Percentiles rank a stretch among this genome's conserved stretches.
Conservation (phyloP, 2,888 invertebrate species). For the Macrosoma leucophasiata region DNA sequence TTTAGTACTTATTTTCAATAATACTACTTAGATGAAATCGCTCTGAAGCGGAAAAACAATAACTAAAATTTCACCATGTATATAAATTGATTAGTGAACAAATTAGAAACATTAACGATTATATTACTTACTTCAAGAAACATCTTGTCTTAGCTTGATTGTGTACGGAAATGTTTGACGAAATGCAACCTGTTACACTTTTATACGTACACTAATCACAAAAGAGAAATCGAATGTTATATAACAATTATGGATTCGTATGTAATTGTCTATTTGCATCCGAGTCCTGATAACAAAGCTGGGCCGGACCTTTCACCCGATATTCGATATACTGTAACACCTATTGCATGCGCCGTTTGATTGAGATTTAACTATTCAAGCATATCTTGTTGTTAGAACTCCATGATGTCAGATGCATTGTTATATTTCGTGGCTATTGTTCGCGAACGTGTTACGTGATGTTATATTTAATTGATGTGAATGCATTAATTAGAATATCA, state of each 20-base stretch:
- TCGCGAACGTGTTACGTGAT: too few species aligned
- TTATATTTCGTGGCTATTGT: too few species aligned
- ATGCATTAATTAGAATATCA: too few species aligned
- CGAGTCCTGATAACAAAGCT: conserved; percentile 9
- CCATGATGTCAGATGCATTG: too few species aligned
- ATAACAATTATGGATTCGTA: conserved; percentile 32
- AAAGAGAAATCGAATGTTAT: conserved; percentile 39
- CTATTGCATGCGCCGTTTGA: conserved; percentile 7
- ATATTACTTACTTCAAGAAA: too few species aligned
- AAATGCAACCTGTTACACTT: conserved; percentile 35
- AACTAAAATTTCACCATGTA: too few species aligned
- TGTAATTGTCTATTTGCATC: conserved; percentile 29
- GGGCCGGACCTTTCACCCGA: conserved; percentile 7
- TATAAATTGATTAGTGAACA: too few species aligned
- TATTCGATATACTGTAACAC: conserved; percentile 4
- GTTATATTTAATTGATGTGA: too few species aligned
- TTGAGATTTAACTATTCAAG: conserved; percentile 1
- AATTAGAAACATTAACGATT: too few species aligned
- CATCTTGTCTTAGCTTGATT: conserved; percentile 3
- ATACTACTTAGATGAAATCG: too few species aligned
- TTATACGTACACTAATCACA: conserved; percentile 36
- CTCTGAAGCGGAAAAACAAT: too few species aligned
- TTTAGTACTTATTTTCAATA: too few species aligned
- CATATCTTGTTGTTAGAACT: conserved; percentile 10
- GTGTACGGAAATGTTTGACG: conserved; percentile 14